Evolutionary conservation across 53 echinoderm and acorn worm species (phyloP), one percentile per base, ranked within the genome.

Genomic region (Henricia sp.): DNA sequence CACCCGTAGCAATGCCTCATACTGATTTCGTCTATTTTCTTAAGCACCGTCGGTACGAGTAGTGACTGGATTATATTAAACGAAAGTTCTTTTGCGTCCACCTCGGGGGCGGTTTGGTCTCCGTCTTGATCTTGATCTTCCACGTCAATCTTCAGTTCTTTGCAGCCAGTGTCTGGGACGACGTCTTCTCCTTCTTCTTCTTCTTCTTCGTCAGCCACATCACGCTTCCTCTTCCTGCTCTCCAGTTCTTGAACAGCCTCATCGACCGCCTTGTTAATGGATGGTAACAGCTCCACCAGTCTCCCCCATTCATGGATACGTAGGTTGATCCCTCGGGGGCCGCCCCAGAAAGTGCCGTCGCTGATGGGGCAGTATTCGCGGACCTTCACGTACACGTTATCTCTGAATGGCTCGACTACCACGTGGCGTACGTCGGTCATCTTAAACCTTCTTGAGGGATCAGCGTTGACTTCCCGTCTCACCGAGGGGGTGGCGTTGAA

Each of bases 281-380:
- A 52, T n/a, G 54, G 32, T 21, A 72, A 34, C 34, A 52, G 1
- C 73, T 72, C 34, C 21, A 72, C 52, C 33, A 72, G 52, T 19
- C n/a, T 9, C 53, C 53, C 35, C 73, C 73, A 72, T 37, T 72
- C 73, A 0, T 53, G 20, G 4, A 17, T 6, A 19, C n/a, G 52
- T 23, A 72, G 36, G 21, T 72, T 72, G 54, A 72, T 72, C 0
- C 73, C 73, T 17, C 53, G 32, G 3, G 54, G 73, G 24, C 73
- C 35, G 20, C 0, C 37, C 73, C 72, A 40, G 35, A 37, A 72
- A 1, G 19, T 36, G 52, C 37, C 20, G 24, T 37, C 33, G 23
- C 53, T 72, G 14, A 19, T 25, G n/a, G 52, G 73, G 1, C 17
- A 0, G 54, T 52, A 72, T 21, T 72, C 72, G 16, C 52, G 51